Evolutionary conservation across 1,140 invertebrate species (phyloP), one percentile per base, ranked within the genome.

Genomic region (Drosophila aff.): DNA sequence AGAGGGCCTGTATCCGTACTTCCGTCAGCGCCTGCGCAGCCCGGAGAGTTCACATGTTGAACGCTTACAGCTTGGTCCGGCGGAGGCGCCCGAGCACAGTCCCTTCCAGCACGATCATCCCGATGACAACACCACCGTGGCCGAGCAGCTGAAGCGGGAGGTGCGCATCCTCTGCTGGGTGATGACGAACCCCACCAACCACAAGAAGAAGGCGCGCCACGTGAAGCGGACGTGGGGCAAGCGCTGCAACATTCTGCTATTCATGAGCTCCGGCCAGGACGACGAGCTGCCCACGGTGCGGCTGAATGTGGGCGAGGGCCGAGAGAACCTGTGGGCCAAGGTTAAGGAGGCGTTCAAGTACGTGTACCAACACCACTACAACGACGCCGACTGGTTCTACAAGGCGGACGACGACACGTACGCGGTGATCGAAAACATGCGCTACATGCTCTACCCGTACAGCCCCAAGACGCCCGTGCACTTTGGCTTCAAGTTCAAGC

Each of bases 321-420:
- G 98, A 40, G 95, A 98, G 74, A 96, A 97, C 91, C 93, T 99
- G 7, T 99, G 98, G 97, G 97, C 95, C 10, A 99, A 99, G 94
- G 99, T 98, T 0, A 98, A 98, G 93, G 96, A 96, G 85, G 98
- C 97, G 0, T 99, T 99, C 92, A 95, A 96, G 90, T 97, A 98
- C 90, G 94, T 97, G 16, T 98, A 98, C 82, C 94, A 97, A 49
- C 94, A 97, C 91, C 96, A 99, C 91, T 93, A 95, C 31, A 94
- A 97, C 76, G 94, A 97, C 69, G 96, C 95, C 18, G 98, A 99
- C 93, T 99, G 97, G 97, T 98, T 98, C 92, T 94, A 98, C 82
- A 99, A 99, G 93, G 97, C 97, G 38, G 98, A 99, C 87, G 98
- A 98, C 93, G 98, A 99, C 91, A 98, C 98, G 9, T 98, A 97